Percentiles rank a stretch among this genome's conserved stretches.
Evolutionary conservation across 2,113 vertebrate genomes (phyloP).

Genomic region (Perognathus longimembris): DNA sequence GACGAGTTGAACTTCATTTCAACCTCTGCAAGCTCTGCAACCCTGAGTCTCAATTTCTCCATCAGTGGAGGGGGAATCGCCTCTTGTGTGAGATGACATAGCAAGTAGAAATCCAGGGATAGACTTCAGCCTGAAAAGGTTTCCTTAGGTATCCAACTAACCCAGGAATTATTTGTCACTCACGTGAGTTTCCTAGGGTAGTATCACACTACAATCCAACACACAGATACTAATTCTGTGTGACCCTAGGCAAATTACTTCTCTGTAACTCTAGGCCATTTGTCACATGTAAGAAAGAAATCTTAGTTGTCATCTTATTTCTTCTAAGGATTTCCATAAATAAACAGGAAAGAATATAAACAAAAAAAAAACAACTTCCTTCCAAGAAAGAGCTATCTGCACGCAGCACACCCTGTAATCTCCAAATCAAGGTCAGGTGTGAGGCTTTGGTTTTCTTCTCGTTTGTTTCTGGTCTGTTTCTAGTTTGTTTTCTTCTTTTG

Average conservation of each 20-base stretch:
- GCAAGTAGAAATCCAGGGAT: background rate
- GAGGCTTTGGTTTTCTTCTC: background rate
- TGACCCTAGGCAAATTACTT: background rate
- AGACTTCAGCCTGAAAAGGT: background rate
- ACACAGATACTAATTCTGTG: background rate
- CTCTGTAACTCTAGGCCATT: background rate
- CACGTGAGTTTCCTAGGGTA: too few relatives aligned
- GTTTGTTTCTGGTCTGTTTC: too few relatives aligned
- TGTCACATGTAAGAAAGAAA: background rate
- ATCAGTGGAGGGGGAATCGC: background rate
- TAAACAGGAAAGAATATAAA: conserved; percentile 33
- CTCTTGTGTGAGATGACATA: background rate
- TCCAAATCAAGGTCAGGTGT: background rate
- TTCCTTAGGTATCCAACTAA: too few relatives aligned
- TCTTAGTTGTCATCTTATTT: background rate
- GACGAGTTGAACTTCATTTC: background rate
- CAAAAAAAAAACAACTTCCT: conserved; percentile 42
- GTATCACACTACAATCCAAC: background rate
- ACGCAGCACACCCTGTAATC: background rate
- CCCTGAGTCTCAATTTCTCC: background rate
- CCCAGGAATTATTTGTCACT: too few relatives aligned
- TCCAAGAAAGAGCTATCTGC: background rate
- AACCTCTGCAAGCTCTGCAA: background rate
- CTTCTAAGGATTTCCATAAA: background rate
- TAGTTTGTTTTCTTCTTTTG: conserved; percentile 10